Percentiles rank a stretch among this genome's conserved stretches.
phyloP scores from a whole-genome alignment of 2,797 vertebrate genomes.

The Chrosomus eos region DNA sequence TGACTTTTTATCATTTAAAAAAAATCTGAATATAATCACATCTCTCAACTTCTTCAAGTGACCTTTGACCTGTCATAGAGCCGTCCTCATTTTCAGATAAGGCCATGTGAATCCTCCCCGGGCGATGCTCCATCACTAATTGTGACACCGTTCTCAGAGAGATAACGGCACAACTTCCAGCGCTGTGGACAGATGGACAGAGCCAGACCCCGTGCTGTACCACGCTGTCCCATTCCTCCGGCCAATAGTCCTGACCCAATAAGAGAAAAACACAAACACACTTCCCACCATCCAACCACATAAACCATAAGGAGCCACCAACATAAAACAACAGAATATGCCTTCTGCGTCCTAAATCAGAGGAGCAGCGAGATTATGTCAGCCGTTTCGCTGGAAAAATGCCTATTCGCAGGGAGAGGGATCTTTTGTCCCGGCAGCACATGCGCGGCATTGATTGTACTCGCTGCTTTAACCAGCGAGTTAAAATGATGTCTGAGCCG shows the following conservation, averaged over 20 bases:
- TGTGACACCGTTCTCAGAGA: slow-evolving; percentile 4
- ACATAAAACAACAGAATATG: slow-evolving; percentile 43
- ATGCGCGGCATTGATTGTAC: slow-evolving; percentile 16
- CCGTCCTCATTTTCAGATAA: slow-evolving; percentile 21
- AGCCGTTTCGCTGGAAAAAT: slow-evolving; percentile 9
- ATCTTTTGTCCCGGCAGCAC: slow-evolving; percentile 29
- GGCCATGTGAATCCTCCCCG: slow-evolving; percentile 12
- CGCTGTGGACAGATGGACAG: slow-evolving; percentile 46
- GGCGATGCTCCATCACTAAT: background rate
- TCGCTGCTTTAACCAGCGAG: slow-evolving; percentile 18
- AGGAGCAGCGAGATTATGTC: slow-evolving; percentile 19
- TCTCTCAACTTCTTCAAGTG: slow-evolving; percentile 24
- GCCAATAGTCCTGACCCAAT: slow-evolving; percentile 47
- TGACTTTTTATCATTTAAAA: background rate
- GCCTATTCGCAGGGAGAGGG: slow-evolving; percentile 16
- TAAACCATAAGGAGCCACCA: background rate
- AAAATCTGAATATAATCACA: slow-evolving; percentile 14
- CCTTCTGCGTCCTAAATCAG: slow-evolving; percentile 16
- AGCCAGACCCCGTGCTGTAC: slow-evolving; percentile 43
- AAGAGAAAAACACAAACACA: slow-evolving; percentile 36
- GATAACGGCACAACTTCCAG: slow-evolving; percentile 21
- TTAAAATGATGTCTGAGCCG: slow-evolving; percentile 14
- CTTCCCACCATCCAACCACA: slow-evolving; percentile 11
- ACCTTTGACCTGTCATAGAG: slow-evolving; percentile 41
- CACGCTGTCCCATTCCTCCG: slow-evolving; percentile 28